These are phyloP conservation scores for Micromys minutus DNA, from an alignment of 2,113 vertebrate species.

Conservation along the genomic window DNA sequence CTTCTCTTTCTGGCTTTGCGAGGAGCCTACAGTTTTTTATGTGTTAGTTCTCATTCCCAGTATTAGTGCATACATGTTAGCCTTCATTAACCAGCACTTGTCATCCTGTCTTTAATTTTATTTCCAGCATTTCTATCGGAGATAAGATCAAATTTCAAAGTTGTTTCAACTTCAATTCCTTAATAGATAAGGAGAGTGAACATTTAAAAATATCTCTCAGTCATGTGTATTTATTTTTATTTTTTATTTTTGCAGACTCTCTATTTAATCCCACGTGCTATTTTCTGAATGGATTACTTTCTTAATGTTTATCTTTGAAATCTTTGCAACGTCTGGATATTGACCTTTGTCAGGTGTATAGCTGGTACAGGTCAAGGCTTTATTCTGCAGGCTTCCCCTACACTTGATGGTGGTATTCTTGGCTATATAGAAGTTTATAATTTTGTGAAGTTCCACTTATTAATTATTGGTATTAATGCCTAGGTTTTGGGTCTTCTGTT, in stretches of 20 bases:
- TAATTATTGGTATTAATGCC: not conserved
- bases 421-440: not conserved
- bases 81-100: not conserved
- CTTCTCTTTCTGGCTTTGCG: not conserved
- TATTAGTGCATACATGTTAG: no score
- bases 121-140: not conserved
- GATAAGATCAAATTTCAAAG: not conserved
- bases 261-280: not conserved
- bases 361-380: not conserved
- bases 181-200: not conserved
- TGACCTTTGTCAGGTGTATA: not conserved
- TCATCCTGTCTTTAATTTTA: not conserved
- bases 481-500: not conserved
- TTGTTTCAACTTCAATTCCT: not conserved
- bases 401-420: not conserved
- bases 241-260: not conserved
- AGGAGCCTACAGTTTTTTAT: not conserved
- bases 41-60: not conserved
- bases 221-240: not conserved
- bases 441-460: not conserved
- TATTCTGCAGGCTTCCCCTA: no score
- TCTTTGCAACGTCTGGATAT: not conserved
- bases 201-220: not conserved
- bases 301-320: not conserved
- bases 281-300: not conserved